phyloP scores from a whole-genome alignment of 2,888 invertebrate species.

The Drosophila meridionalis region DNA sequence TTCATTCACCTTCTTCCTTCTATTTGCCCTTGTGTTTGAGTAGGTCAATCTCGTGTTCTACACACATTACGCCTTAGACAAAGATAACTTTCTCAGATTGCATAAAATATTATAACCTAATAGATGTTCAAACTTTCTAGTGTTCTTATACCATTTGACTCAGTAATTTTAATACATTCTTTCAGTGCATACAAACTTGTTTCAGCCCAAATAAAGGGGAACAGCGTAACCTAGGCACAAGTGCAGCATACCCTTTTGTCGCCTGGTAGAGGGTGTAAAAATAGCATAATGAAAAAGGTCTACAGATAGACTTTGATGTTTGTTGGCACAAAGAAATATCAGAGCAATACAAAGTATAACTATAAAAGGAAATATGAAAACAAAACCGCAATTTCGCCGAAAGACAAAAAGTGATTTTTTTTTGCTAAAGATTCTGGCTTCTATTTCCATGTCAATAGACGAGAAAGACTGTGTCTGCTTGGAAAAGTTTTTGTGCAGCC shows the following conservation, averaged over 20 bases:
- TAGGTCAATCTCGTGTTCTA: no score
- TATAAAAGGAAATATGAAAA: conserved; percentile 63
- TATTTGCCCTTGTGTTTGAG: no score
- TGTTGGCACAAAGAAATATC: conserved; percentile 66
- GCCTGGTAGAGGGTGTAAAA: conserved; percentile 41
- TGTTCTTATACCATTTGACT: no score
- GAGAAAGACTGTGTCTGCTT: conserved; percentile 17
- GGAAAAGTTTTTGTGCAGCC: conserved; percentile 28
- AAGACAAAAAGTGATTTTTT: conserved; percentile 57
- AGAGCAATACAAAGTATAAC: conserved; percentile 45
- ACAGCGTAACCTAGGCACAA: neutral
- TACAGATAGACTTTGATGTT: conserved; percentile 69
- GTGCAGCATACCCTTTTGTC: conserved; percentile 28
- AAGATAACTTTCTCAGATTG: neutral
- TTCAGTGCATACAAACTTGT: neutral
- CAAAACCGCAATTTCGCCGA: conserved; percentile 63
- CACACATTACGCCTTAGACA: no score
- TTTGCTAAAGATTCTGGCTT: conserved; percentile 48
- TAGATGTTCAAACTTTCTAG: no score
- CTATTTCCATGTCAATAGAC: conserved; percentile 42
- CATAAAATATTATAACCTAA: neutral
- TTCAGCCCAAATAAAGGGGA: neutral
- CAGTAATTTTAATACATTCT: no score
- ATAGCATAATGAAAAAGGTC: conserved; percentile 67
- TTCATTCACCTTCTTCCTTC: no score